A percentile compares a stretch with the other conserved stretches of the same genome.
phyloP scores from a whole-genome alignment of 2,888 invertebrate genomes.

The Nasonovia ribisnigri region DNA sequence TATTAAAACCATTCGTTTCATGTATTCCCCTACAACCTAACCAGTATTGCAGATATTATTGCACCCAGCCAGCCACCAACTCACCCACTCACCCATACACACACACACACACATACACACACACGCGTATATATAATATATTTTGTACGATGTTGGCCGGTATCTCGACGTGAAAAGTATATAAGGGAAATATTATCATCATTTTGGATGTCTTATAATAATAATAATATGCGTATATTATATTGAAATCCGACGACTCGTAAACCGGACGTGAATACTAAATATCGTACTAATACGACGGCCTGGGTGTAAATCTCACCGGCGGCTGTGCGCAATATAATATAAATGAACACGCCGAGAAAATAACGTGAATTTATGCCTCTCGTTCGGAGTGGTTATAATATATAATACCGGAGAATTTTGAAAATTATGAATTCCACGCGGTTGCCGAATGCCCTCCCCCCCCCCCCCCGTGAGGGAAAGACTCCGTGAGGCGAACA shows the following conservation, averaged over 20 bases:
- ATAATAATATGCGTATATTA: neutral
- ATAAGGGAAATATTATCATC: conserved; percentile 37
- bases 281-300: neutral
- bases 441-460: neutral
- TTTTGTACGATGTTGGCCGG: neutral
- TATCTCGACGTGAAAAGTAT: neutral
- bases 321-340: neutral
- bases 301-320: neutral
- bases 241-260: conserved; percentile 49
- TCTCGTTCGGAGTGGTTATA: neutral
- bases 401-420: neutral
- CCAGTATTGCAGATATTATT: neutral
- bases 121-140: too few relatives aligned
- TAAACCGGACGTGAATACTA: conserved; percentile 51
- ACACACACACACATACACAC: too few relatives aligned
- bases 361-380: neutral
- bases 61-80: neutral
- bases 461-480: too few relatives aligned
- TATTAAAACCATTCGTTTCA: conserved; percentile 38
- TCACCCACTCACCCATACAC: too few relatives aligned
- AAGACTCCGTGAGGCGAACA: neutral
- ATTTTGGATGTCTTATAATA: neutral
- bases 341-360: neutral
- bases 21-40: neutral
- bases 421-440: conserved; percentile 44